phyloP scores from a whole-genome alignment of 1,140 invertebrate species.

The Bombus waltoni region DNA sequence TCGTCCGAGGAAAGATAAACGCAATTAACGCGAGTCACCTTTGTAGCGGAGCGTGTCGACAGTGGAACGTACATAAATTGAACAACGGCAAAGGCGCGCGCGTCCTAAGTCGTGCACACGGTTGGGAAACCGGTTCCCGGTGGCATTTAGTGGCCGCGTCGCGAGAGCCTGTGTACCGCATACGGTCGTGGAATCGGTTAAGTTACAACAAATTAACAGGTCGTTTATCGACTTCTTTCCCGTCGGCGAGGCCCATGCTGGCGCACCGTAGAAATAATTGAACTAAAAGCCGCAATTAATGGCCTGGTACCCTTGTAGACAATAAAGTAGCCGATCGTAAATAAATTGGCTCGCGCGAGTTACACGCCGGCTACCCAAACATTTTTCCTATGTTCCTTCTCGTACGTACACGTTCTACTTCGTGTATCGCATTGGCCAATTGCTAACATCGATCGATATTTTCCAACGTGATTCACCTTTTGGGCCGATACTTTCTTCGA shows the following conservation, averaged over 20 bases:
- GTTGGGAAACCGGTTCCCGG: conserved; percentile 27
- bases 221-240: conserved; percentile 27
- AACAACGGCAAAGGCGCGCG: conserved; percentile 7
- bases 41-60: conserved; percentile 37
- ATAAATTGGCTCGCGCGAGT: conserved; percentile 17
- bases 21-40: conserved; percentile 36
- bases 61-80: conserved; percentile 33
- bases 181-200: conserved; percentile 7
- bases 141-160: conserved; percentile 29
- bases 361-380: background rate
- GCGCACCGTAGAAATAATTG: conserved; percentile 4
- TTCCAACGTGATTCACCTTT: too few relatives aligned
- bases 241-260: background rate
- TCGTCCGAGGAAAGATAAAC: background rate
- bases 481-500: too few relatives aligned
- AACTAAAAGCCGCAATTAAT: conserved; percentile 28
- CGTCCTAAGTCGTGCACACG: conserved; percentile 28
- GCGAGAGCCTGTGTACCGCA: background rate
- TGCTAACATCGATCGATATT: background rate
- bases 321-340: conserved; percentile 40
- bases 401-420: background rate
- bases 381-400: background rate
- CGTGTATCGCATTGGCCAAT: background rate
- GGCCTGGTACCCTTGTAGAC: conserved; percentile 26
- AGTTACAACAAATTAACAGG: conserved; percentile 50